Base-by-base conservation (phyloP, 30 jellyfish, hydroid and myxozoan species). In the Turritopsis rubra region DNA sequence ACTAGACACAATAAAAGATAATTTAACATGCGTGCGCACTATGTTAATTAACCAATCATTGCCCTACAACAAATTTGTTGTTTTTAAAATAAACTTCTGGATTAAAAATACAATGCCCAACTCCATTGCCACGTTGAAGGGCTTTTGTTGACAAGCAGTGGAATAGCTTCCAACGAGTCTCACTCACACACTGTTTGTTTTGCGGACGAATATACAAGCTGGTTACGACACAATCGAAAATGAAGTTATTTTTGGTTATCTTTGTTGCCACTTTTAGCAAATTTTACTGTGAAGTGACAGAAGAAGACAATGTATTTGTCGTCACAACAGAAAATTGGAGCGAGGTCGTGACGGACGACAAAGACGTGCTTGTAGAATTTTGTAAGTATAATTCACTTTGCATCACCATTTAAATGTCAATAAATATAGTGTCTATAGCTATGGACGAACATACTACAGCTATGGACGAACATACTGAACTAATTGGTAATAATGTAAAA, bases 231-330 rank as follows among this genome's bases (percentile, higher is more conserved):
- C 60, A 5, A 41, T 41, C n/a, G n/a, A 41, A 41, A 41, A 41
- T 41, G 60, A 41, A 41, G 13, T 13, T 41, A 3, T 41, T 13
- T 41, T 13, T 41, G 60, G 60, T 41, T 5, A 41, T 41, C 60
- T 41, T 41, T 3, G 5, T 87, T 0, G 60, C 86, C 16, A 52
- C 85, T 60, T 71, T 88, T 21, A 94, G 91, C 17, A 52, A 75
- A 5, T 92, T 79, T 1, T 65, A 54, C 19, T 82, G 89, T 18
- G 96, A 88, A 83, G 81, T 93, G 65, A 88, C 85, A 72, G 96
- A 88, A 75, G 99, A 93, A 72, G 83, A 88, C 68, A 91, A 93
- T 88, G 99, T 93, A 70, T 75, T 88, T 29, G 96, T 93, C 53
- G 52, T 88, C 28, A 93, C 96, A 0, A 72, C 88, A 23, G 91